phyloP scores from a whole-genome alignment of 1,140 invertebrate species.

The Gonatopus flavifemur region DNA sequence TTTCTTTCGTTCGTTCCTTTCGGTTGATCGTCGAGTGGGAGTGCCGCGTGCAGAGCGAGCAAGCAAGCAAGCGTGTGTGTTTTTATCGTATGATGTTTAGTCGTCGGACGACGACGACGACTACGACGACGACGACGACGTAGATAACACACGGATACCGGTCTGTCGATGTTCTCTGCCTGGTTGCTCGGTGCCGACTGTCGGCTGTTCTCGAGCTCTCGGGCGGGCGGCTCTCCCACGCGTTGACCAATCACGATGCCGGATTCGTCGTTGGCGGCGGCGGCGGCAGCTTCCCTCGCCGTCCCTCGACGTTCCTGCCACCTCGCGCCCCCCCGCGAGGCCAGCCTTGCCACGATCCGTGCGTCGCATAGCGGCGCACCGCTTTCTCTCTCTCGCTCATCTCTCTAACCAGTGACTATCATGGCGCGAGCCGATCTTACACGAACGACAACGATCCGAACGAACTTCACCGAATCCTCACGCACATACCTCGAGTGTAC shows the following conservation, averaged over 20 bases:
- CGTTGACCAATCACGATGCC: constrained; percentile 49
- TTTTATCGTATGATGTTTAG: no score
- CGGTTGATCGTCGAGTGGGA: no score
- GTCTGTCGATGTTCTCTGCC: constrained; percentile 32
- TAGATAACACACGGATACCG: constrained; percentile 18
- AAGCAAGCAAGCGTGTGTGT: no score
- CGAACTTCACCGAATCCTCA: constrained; percentile 16
- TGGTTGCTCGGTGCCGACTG: constrained; percentile 53
- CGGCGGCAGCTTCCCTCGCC: constrained; percentile 32
- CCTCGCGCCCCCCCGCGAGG: constrained; percentile 24
- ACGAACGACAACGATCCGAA: constrained; percentile 23
- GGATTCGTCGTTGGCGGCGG: constrained; percentile 34
- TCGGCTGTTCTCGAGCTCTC: constrained; percentile 39
- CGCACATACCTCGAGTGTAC: no score
- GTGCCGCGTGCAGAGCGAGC: no score
- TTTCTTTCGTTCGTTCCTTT: no score
- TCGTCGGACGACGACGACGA: no score
- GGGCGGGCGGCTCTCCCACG: constrained; percentile 56
- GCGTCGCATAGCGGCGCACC: constrained; percentile 9
- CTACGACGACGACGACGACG: no score
- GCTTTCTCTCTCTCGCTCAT: constrained; percentile 13
- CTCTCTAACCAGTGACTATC: no score
- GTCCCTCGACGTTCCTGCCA: constrained; percentile 25
- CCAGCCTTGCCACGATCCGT: constrained; percentile 25
- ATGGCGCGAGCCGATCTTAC: constrained; percentile 44